Conservation (phyloP, 2,113 vertebrate genomes). For the Sinocyclocheilus grahami region DNA sequence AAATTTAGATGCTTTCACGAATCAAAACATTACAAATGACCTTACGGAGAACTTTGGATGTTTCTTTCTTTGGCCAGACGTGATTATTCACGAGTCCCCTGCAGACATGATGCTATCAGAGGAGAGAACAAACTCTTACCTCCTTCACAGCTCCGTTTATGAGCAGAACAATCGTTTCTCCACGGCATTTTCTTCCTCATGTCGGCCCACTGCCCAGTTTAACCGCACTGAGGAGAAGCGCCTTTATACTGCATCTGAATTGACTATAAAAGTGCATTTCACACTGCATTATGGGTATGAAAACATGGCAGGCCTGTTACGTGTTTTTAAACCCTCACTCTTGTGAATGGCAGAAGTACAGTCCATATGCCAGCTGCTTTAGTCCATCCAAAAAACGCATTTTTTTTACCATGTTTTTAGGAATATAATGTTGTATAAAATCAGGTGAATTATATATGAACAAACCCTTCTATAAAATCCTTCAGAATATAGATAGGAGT, state of each 20-base stretch:
- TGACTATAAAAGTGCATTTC: background rate
- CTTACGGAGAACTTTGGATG: background rate
- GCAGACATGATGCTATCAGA: background rate
- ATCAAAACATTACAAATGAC: slow-evolving; percentile 28
- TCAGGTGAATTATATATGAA: too few species aligned
- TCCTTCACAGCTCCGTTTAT: slow-evolving; percentile 34
- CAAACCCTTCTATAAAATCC: too few species aligned
- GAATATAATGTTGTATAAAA: too few species aligned
- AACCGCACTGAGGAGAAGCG: background rate
- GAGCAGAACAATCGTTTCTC: slow-evolving; percentile 45
- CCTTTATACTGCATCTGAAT: background rate
- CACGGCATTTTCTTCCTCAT: background rate
- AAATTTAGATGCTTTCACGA: background rate
- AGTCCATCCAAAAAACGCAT: too few species aligned
- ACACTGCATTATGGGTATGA: slow-evolving; percentile 2
- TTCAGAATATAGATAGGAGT: too few species aligned
- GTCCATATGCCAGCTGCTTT: too few species aligned
- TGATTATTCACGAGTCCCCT: slow-evolving; percentile 34
- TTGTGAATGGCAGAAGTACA: background rate
- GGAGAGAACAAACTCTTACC: slow-evolving; percentile 33
- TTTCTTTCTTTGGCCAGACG: slow-evolving; percentile 32
- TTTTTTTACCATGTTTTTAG: too few species aligned
- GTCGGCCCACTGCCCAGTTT: background rate
- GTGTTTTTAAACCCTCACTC: background rate
- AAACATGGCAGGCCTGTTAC: background rate